These are phyloP conservation scores for Oncorhynchus tshawytscha DNA, from an alignment of 2,113 vertebrate genomes.

Conservation along the genomic window DNA sequence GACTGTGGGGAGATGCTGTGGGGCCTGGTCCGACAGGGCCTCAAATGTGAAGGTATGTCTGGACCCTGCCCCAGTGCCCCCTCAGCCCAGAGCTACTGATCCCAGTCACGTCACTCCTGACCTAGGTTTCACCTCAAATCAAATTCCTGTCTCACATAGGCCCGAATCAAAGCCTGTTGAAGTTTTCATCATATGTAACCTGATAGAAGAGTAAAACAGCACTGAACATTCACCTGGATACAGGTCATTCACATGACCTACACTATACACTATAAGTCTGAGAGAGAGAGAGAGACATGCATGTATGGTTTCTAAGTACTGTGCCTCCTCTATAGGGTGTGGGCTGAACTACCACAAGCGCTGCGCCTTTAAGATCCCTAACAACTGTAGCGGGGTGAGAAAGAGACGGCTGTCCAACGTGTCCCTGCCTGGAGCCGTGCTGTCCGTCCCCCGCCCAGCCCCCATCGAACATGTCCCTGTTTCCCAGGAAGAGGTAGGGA, in stretches of 20 bases:
- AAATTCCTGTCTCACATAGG: neutral
- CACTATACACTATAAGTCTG: neutral
- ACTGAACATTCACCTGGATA: neutral
- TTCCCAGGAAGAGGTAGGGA: slow-evolving; percentile 83
- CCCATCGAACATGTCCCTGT: slow-evolving; percentile 68
- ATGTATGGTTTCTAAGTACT: neutral
- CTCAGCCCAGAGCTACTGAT: neutral
- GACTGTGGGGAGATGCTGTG: slow-evolving; percentile 96
- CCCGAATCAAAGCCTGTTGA: slow-evolving; percentile 11
- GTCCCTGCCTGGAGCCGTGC: slow-evolving; percentile 78
- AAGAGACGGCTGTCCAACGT: slow-evolving; percentile 87
- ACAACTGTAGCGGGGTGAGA: slow-evolving; percentile 88
- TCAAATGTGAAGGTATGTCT: slow-evolving; percentile 90
- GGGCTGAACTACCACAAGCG: slow-evolving; percentile 93
- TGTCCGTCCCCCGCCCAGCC: slow-evolving; percentile 76
- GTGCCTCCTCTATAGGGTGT: slow-evolving; percentile 75
- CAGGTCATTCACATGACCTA: neutral
- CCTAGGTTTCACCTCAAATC: neutral
- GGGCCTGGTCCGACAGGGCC: slow-evolving; percentile 92
- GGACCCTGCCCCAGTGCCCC: neutral
- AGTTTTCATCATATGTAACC: neutral
- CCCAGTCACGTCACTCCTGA: neutral
- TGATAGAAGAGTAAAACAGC: neutral
- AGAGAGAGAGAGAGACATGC: neutral
- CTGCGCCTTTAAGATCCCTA: slow-evolving; percentile 92